Evolutionary conservation across 2,888 invertebrate species (phyloP), one percentile per base, ranked within the genome.

Genomic region (Pristionchus entomophagus): DNA sequence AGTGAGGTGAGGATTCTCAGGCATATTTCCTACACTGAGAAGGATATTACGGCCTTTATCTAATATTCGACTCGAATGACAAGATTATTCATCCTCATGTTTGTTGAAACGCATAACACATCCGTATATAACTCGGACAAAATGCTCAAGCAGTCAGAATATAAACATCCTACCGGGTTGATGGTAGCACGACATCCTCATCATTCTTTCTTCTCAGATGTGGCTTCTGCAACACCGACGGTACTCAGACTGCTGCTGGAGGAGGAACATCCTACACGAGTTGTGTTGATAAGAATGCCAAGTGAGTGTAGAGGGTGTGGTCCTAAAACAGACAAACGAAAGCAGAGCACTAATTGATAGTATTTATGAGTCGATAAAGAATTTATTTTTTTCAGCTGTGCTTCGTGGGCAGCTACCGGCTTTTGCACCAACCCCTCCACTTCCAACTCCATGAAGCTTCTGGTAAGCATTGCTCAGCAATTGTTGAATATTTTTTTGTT

Each of bases 241-340:
- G 73, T 10, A 73, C 73, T 2, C 73, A 73, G 41, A 73, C 73
- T 5, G 73, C 73, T 41, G 73, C 73, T 41, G 73, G 73, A 26
- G 73, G 73, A 41, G 73, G 73, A 41, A 41, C n/a, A 10, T 41
- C 22, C 38, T 45, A 41, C 45, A 26, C n/a, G 26, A 45, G 26
- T 10, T 73, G 73, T n/a, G 73, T 73, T 35, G 73, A 73, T 45
- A 73, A 73, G 73, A 73, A 73, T 12, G 73, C 73, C 38, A 73
- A 73, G 73, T 73, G 45, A 26, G 73, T 41, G 2, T 26, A 41
- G 45, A 45, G 6, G 6, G 8, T 10, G 45, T 14, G 45, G 6
- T 45, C 14, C 45, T 6, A 45, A 45, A 45, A 6, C 45, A 45
- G 14, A 45, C 45, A 45, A 45, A 10, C 45, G 8, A 10, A 45